Conservation (phyloP, 1,140 invertebrate genomes). For the Thalassaphorura encarpata region DNA sequence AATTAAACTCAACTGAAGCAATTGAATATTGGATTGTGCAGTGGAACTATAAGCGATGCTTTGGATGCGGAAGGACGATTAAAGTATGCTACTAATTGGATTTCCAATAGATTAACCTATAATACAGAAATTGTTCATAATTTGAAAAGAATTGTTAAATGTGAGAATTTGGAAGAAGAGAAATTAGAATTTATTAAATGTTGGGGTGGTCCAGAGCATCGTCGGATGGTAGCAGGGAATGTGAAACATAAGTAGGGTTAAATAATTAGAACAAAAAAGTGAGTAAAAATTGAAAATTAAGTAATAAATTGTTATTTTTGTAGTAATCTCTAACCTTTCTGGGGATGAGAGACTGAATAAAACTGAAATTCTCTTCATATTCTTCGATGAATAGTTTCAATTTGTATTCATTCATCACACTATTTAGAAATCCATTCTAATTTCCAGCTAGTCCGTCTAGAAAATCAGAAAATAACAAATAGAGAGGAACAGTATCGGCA, state of each 20-base stretch:
- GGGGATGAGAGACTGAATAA: too few relatives aligned
- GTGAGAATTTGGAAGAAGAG: conserved; percentile 38
- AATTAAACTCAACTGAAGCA: conserved; percentile 38
- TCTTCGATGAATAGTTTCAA: too few relatives aligned
- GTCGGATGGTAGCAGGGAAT: conserved; percentile 35
- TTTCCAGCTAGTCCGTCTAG: too few relatives aligned
- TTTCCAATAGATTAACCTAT: conserved; percentile 33
- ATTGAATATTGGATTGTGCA: conserved; percentile 38
- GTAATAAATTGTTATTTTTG: neutral
- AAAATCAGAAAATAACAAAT: too few relatives aligned
- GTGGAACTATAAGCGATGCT: conserved; percentile 28
- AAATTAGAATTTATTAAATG: conserved; percentile 39
- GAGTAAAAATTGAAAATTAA: neutral
- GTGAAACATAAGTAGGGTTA: conserved; percentile 37
- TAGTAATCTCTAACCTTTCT: too few relatives aligned
- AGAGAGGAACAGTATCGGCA: too few relatives aligned
- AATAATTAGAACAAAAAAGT: neutral
- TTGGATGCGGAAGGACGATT: neutral
- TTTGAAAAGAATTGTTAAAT: conserved; percentile 40
- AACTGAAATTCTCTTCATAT: too few relatives aligned
- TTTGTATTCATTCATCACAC: too few relatives aligned
- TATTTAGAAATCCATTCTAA: too few relatives aligned
- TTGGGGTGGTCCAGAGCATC: conserved; percentile 43
- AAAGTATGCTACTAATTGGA: conserved; percentile 36
- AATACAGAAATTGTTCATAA: conserved; percentile 35